These are phyloP conservation scores for Horisme vitalbata DNA, from an alignment of 2,888 invertebrate genomes.

Conservation along the genomic window DNA sequence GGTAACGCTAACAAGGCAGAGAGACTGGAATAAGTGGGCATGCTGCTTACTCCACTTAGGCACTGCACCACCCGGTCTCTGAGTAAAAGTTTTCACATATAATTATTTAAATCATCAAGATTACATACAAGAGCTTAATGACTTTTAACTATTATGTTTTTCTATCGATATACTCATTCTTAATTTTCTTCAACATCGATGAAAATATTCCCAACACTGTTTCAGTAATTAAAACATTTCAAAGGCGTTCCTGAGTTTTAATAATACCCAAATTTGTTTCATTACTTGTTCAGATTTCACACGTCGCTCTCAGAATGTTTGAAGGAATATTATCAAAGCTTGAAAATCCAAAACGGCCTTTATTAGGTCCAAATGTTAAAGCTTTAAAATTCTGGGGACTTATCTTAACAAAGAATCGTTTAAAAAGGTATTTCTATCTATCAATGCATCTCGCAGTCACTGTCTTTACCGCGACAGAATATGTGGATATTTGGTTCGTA, in stretches of 20 bases:
- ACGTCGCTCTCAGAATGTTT: slow-evolving; percentile 23
- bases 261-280: slow-evolving; percentile 12
- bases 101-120: no score
- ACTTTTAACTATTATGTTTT: no score
- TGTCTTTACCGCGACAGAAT: slow-evolving; percentile 61
- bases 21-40: no score
- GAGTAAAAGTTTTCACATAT: no score
- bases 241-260: slow-evolving; percentile 12
- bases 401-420: slow-evolving; percentile 52
- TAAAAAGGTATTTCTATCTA: slow-evolving; percentile 51
- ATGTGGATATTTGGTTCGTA: slow-evolving; percentile 66
- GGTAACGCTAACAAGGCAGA: no score
- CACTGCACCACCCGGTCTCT: no score
- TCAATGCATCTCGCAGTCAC: slow-evolving; percentile 57
- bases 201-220: slow-evolving; percentile 7
- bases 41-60: no score
- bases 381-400: slow-evolving; percentile 69
- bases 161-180: no score
- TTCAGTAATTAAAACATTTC: slow-evolving; percentile 23
- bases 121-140: no score
- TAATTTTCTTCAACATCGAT: no score
- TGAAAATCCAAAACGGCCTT: slow-evolving; percentile 59
- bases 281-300: slow-evolving; percentile 15
- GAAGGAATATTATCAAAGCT: slow-evolving; percentile 45
- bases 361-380: slow-evolving; percentile 67